Percentiles rank a stretch among this genome's conserved stretches.
Evolutionary conservation across 2,888 invertebrate genomes (phyloP).

Genomic region (Drosophila pseudotakahashii): DNA sequence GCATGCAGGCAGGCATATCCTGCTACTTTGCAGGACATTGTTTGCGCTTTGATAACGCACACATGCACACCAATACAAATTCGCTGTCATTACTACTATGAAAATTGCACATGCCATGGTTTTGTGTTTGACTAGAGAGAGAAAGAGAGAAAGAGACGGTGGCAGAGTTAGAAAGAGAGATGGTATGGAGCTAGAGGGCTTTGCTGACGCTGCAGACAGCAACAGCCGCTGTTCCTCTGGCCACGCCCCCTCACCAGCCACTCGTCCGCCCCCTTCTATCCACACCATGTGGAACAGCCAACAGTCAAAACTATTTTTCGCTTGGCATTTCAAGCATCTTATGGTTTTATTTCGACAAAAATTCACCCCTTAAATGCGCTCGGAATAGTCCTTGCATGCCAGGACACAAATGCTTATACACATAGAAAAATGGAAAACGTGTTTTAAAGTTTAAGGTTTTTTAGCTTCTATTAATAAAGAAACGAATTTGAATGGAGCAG

Average conservation of each 20-base stretch:
- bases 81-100: slow-evolving; percentile 69
- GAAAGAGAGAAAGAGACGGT: slow-evolving; percentile 8
- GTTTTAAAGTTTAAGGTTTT: too few relatives aligned
- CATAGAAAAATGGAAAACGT: neutral
- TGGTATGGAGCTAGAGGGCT: slow-evolving; percentile 36
- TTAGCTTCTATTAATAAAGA: too few relatives aligned
- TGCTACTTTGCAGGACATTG: slow-evolving; percentile 79
- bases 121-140: slow-evolving; percentile 67
- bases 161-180: slow-evolving; percentile 10
- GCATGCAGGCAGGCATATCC: slow-evolving; percentile 69
- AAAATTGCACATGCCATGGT: slow-evolving; percentile 74
- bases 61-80: slow-evolving; percentile 34
- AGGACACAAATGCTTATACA: slow-evolving; percentile 34
- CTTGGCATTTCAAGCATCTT: slow-evolving; percentile 78
- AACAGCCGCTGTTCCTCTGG: slow-evolving; percentile 15
- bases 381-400: slow-evolving; percentile 65
- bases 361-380: slow-evolving; percentile 73
- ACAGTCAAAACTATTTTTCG: slow-evolving; percentile 79
- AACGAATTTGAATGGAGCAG: too few relatives aligned
- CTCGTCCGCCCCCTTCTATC: slow-evolving; percentile 10
- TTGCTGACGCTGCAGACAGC: slow-evolving; percentile 69
- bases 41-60: slow-evolving; percentile 74
- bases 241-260: slow-evolving; percentile 1
- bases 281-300: slow-evolving; percentile 30
- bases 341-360: slow-evolving; percentile 78